Base-by-base conservation (phyloP, 2,113 vertebrate species). In the Riparia riparia region DNA sequence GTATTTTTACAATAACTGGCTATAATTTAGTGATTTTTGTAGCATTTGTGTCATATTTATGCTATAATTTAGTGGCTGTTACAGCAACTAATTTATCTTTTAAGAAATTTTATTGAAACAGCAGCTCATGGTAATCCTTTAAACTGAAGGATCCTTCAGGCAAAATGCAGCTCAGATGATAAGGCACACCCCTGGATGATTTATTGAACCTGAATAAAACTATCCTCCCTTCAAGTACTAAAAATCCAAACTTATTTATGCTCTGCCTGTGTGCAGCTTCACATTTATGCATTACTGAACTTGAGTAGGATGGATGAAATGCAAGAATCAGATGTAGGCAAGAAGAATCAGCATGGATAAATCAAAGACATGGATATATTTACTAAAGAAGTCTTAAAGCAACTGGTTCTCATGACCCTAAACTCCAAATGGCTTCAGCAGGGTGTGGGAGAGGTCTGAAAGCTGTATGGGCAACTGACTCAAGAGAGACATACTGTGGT, bases 401-500 rank as follows among this genome's bases (percentile, higher is more conserved):
- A 58, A 66, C 47, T 66, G 26, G 16, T 90, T 95, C 82, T 95
- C 56, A 66, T 54, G 76, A 80, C 44, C 69, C 60, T 61, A 37
- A 73, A 63, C 42, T 74, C 68, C 69, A 86, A 34, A 79, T 13
- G 39, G 39, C 74, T 91, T 70, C 56, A 63, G 1, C 45, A 12
- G 42, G 31, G 13, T 51, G 32, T 76, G 50, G 58, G 58, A 89
- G 53, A 89, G 60, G 41, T 88, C 53, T 89, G 72, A 63, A 70
- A 81, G 60, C 51, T 74, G 12, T 17, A 44, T 2, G 17, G 68
- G 53, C 66, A 69, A 70, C 24, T 63, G 74, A 44, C 83, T 79
- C 57, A 87, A 84, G 17, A 72, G 49, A 72, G 81, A 95, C 95
- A 87, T 65, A 84, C 21, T 93, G 91, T 91, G 95, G 83, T 95